A percentile compares a stretch with the other conserved stretches of the same genome.
Conservation (phyloP, 37 sponge, comb jelly and placozoan species). For the Oopsacas minuta region DNA sequence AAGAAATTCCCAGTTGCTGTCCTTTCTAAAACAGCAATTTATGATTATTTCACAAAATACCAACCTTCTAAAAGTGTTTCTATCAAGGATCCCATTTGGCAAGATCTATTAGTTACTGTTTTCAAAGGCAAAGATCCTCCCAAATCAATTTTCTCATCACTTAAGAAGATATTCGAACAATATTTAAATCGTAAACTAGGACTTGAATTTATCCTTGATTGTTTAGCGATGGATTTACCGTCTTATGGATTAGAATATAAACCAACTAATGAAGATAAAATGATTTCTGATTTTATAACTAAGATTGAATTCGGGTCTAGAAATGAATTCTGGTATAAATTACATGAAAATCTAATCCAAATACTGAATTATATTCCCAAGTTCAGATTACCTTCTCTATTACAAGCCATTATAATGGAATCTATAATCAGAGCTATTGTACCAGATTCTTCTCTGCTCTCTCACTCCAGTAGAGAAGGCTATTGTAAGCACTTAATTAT, state of each 20-base stretch:
- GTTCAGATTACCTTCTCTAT: not conserved
- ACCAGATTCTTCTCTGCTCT: not conserved
- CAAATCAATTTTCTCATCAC: not conserved
- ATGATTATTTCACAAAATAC: not conserved
- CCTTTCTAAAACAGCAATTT: not conserved
- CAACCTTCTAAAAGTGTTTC: not conserved
- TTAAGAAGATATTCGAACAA: not conserved
- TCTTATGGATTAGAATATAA: not conserved
- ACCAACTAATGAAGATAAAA: not conserved
- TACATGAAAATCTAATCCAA: not conserved
- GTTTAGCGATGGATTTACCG: not conserved
- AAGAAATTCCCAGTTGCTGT: not conserved
- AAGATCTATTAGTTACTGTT: not conserved
- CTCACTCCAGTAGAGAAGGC: not conserved
- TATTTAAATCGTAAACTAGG: not conserved
- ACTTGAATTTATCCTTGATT: not conserved
- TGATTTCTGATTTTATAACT: not conserved
- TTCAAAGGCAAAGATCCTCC: slow-evolving; percentile 1
- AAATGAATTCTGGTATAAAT: not conserved
- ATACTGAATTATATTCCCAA: not conserved
- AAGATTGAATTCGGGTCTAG: not conserved
- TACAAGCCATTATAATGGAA: not conserved
- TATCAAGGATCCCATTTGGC: not conserved
- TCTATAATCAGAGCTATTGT: slow-evolving; percentile 1
- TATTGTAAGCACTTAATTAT: not conserved